Conservation (phyloP, 2,113 vertebrate species). For the Arizona elegans region DNA sequence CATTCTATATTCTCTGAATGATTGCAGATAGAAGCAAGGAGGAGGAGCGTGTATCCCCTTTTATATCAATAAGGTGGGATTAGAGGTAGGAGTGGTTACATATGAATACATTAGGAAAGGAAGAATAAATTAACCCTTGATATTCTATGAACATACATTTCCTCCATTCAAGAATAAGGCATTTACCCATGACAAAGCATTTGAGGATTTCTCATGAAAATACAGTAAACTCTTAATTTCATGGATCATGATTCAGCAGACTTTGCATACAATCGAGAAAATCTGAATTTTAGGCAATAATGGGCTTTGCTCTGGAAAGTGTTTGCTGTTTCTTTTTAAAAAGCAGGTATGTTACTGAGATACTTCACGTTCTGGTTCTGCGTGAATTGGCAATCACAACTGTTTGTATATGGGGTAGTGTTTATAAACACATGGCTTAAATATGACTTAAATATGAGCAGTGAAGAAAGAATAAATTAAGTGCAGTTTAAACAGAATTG, state of each 20-base stretch:
- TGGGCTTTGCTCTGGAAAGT: background rate
- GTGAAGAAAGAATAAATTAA: background rate
- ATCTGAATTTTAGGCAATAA: background rate
- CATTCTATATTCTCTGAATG: too few relatives aligned
- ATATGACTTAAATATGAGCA: background rate
- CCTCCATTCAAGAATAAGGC: too few relatives aligned
- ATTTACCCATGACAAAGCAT: too few relatives aligned
- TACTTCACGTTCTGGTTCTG: background rate
- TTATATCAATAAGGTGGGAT: too few relatives aligned
- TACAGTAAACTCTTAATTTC: background rate
- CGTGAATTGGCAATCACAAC: background rate
- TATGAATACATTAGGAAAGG: too few relatives aligned
- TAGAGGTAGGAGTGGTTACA: too few relatives aligned
- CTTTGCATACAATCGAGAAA: background rate
- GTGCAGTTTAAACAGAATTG: background rate
- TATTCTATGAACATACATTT: too few relatives aligned
- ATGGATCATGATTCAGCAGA: background rate
- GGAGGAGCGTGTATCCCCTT: too few relatives aligned
- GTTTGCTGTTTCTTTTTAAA: background rate
- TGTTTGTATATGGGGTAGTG: background rate
- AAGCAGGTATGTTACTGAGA: background rate
- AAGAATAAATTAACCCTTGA: too few relatives aligned
- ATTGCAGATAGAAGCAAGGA: too few relatives aligned
- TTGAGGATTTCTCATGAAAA: background rate
- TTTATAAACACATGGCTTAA: background rate